Percentiles rank a stretch among this genome's conserved stretches.
These are phyloP conservation scores for Asarcornis scutulata DNA, from an alignment of 2,113 vertebrate genomes.

Conservation along the genomic window DNA sequence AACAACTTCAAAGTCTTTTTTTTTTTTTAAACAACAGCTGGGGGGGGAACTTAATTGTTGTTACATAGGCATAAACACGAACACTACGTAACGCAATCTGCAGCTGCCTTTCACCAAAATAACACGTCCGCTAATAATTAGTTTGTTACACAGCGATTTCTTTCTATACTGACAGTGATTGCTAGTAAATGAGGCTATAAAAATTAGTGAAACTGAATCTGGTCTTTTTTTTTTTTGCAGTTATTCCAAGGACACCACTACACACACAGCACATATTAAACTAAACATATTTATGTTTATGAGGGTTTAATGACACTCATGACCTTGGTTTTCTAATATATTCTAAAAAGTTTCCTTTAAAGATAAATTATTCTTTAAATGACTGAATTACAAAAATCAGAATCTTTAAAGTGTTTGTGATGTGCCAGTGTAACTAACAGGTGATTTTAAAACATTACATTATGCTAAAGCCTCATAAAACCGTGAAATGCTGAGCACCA, in stretches of 20 bases:
- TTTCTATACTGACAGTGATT: not conserved
- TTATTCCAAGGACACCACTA: not conserved
- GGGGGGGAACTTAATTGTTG: not conserved
- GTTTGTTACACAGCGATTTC: not conserved
- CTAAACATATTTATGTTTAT: not conserved
- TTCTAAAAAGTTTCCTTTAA: not conserved
- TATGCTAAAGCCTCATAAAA: not conserved
- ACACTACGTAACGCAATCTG: not conserved
- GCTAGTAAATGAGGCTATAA: not conserved
- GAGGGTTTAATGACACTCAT: not conserved
- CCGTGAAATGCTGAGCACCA: not conserved
- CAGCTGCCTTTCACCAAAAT: constrained; percentile 28
- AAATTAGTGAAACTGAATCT: not conserved
- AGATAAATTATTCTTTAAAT: not conserved
- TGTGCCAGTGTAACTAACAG: not conserved
- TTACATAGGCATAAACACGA: not conserved
- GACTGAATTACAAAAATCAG: not conserved
- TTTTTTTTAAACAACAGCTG: not conserved
- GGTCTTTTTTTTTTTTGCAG: not conserved
- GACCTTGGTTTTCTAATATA: not conserved
- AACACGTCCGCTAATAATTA: not conserved
- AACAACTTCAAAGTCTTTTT: not conserved
- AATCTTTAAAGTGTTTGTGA: not conserved
- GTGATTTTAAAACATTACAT: not conserved
- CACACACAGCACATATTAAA: not conserved